Base-by-base conservation (phyloP, 1,140 invertebrate species). In the Argopecten irradians region DNA sequence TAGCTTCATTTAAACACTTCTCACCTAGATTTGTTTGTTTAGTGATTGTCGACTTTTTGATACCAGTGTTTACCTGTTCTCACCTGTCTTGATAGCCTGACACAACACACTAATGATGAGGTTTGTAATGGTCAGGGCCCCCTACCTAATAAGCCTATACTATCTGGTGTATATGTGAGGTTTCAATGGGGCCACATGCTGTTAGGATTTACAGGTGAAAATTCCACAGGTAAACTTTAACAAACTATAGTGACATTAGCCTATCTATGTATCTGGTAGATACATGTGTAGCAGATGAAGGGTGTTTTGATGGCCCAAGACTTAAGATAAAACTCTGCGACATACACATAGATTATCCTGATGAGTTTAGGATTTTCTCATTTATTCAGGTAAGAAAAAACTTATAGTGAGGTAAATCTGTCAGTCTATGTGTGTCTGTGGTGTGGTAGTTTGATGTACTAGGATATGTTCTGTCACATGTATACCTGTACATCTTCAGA, bases 321-420 rank as follows among this genome's bases (percentile, higher is more conserved):
- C 43, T 19, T 46, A 46, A 39, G 36, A 13, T 13, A 19, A n/a
- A 71, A n/a, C n/a, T 71, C 55, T 28, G 5, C 55, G 28, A 71
- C 55, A 28, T 71, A 71, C 55, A 71, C 55, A 71, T 71, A 71
- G 55, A 71, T 71, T 71, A 71, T 71, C 55, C 28, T 22, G 55
- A 71, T 71, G 55, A 71, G 55, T 71, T 71, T 8, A 39, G n/a
- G 55, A 71, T 71, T 71, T 71, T 8, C 55, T 71, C 55, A 71
- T 5, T 71, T 71, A 71, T 28, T n/a, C 55, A 71, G n/a, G 55
- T 71, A 71, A 71, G 55, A 71, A 28, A 16, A 16, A 39, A 5
- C n/a, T 71, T 71, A 39, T 39, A 71, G 55, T n/a, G 2, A 71
- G 55, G 55, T 71, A 71, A 71, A 71, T 1, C 2, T n/a, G 28